These are phyloP conservation scores for Heliconius melpomene DNA, from an alignment of 1,140 invertebrate species.

Conservation along the genomic window DNA sequence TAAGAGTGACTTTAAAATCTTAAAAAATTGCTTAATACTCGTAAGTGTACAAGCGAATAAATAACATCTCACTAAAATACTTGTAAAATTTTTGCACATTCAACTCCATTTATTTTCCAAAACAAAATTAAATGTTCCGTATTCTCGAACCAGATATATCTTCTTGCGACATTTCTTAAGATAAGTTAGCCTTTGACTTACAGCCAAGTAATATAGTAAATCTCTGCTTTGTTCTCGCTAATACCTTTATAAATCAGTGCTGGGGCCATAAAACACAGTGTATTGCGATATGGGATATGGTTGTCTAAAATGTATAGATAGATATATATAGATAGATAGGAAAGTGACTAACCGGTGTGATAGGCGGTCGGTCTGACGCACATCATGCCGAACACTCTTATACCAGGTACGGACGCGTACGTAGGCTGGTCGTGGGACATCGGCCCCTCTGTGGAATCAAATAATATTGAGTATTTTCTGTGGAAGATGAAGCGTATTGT, in stretches of 20 bases:
- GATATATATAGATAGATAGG: constrained; percentile 27
- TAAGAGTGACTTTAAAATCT: no score
- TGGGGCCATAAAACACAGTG: constrained; percentile 27
- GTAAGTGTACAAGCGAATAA: not conserved
- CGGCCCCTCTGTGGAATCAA: constrained; percentile 88
- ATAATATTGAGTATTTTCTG: constrained; percentile 15
- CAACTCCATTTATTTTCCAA: not conserved
- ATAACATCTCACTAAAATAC: not conserved
- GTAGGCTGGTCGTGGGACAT: constrained; percentile 96
- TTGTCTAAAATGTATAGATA: constrained; percentile 28
- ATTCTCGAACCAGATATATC: constrained; percentile 20
- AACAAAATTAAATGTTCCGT: constrained; percentile 17
- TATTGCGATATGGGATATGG: constrained; percentile 36
- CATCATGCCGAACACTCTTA: constrained; percentile 96
- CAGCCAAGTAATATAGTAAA: constrained; percentile 28
- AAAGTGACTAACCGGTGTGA: constrained; percentile 56
- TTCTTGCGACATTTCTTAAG: constrained; percentile 28
- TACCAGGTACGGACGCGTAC: constrained; percentile 95
- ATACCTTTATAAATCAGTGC: constrained; percentile 36
- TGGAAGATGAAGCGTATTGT: not conserved
- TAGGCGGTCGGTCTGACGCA: constrained; percentile 85
- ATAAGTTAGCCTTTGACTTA: constrained; percentile 32
- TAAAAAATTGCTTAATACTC: no score
- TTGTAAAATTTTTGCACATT: constrained; percentile 9
- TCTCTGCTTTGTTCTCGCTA: constrained; percentile 34